phyloP scores from a whole-genome alignment of 2,113 vertebrate genomes.

The Monarcha castaneiventris region DNA sequence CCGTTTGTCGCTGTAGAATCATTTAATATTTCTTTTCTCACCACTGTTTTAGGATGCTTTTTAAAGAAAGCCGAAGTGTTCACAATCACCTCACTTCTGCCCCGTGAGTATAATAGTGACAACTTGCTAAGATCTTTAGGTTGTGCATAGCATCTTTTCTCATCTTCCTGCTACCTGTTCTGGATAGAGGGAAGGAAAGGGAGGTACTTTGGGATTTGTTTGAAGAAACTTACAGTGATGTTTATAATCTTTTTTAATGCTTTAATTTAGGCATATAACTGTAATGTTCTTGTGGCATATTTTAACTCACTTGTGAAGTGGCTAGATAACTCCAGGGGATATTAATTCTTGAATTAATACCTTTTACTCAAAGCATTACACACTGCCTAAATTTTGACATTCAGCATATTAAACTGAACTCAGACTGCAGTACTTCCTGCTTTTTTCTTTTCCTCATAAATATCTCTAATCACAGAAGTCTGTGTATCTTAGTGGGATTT shows the following conservation, averaged over 20 bases:
- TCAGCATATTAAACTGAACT: not conserved
- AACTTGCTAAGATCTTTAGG: not conserved
- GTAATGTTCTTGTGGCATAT: not conserved
- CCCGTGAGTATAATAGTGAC: constrained; percentile 82
- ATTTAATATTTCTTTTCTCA: not conserved
- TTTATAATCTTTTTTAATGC: not conserved
- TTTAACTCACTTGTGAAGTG: not conserved
- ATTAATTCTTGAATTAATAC: not conserved
- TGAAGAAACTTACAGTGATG: not conserved
- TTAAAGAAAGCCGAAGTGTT: constrained; percentile 93
- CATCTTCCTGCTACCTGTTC: not conserved
- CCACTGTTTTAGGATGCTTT: constrained; percentile 84
- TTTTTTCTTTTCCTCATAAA: not conserved
- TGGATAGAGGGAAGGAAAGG: not conserved
- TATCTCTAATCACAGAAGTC: not conserved
- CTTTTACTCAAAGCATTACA: not conserved
- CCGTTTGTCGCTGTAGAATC: not conserved
- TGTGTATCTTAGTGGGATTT: not conserved
- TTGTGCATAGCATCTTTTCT: not conserved
- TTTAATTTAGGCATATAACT: not conserved
- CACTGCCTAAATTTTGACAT: not conserved
- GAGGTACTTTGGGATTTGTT: not conserved
- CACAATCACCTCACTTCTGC: constrained; percentile 95
- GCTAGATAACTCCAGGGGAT: not conserved
- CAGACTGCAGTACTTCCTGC: not conserved